Conservation (phyloP, 2,113 vertebrate genomes). For the Tretioscincus oriximinensis region DNA sequence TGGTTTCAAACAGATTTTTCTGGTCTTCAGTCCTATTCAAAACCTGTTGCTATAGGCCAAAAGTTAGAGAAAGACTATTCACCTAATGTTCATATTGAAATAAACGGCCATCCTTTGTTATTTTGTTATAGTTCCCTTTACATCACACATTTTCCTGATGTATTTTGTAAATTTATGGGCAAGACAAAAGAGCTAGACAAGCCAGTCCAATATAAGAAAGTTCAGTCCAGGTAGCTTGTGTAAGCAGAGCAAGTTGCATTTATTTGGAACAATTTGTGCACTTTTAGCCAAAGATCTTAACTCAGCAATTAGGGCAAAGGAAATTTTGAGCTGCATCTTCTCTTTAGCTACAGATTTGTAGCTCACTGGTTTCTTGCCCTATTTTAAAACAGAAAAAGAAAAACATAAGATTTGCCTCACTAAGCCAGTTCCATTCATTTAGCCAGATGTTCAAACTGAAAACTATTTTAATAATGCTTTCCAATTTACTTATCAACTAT, state of each 20-base stretch:
- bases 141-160: background rate
- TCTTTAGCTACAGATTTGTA: conserved; percentile 45
- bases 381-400: conserved; percentile 1
- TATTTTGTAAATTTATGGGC: background rate
- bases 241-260: background rate
- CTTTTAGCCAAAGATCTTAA: background rate
- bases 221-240: background rate
- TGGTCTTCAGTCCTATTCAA: too few species aligned
- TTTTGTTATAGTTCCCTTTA: background rate
- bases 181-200: background rate
- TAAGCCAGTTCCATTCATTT: background rate
- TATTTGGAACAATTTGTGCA: background rate
- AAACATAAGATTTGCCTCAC: conserved; percentile 45
- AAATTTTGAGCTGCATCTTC: conserved; percentile 39
- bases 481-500: conserved; percentile 51
- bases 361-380: conserved; percentile 21
- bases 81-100: background rate
- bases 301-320: background rate
- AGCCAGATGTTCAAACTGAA: conserved; percentile 13
- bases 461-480: conserved; percentile 36
- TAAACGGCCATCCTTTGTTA: background rate
- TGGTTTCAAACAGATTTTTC: too few species aligned
- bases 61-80: background rate
- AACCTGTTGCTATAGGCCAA: too few species aligned
- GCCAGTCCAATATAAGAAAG: background rate